Percentiles rank a stretch among this genome's conserved stretches.
Evolutionary conservation across 2,797 vertebrate species (phyloP).

Genomic region (Coreius guichenoti): DNA sequence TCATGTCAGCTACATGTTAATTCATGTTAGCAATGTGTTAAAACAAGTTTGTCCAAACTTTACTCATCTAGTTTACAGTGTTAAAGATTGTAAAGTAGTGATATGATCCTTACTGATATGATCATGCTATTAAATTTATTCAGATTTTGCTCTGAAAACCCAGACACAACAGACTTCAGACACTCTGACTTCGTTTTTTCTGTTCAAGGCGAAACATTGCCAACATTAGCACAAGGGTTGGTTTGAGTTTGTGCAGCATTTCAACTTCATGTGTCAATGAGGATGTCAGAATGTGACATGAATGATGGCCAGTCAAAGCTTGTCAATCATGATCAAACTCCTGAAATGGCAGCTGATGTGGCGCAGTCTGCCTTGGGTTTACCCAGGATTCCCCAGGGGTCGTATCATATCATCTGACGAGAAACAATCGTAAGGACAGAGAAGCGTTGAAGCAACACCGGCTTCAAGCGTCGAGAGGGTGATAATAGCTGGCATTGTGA

Average conservation of each 20-base stretch:
- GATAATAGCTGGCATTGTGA: neutral
- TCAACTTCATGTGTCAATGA: neutral
- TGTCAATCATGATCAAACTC: conserved; percentile 8
- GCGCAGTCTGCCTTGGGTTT: neutral
- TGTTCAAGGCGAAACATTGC: neutral
- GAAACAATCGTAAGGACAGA: neutral
- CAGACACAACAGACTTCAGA: neutral
- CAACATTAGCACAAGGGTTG: neutral
- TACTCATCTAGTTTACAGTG: too few species aligned
- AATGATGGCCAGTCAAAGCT: neutral
- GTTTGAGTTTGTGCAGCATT: neutral
- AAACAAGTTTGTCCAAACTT: too few species aligned
- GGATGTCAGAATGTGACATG: neutral
- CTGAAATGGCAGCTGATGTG: neutral
- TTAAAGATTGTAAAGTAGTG: neutral
- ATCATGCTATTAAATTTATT: neutral
- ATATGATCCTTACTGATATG: neutral
- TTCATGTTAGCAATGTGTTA: too few species aligned
- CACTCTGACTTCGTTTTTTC: neutral
- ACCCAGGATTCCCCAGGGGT: neutral
- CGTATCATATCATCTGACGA: neutral
- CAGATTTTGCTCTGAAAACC: neutral
- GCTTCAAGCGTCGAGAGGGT: neutral
- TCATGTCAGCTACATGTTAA: too few species aligned
- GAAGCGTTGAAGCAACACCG: neutral